Percentiles rank a stretch among this genome's conserved stretches.
Conservation (phyloP, 2,888 invertebrate species). For the Nomada hirtipes region DNA sequence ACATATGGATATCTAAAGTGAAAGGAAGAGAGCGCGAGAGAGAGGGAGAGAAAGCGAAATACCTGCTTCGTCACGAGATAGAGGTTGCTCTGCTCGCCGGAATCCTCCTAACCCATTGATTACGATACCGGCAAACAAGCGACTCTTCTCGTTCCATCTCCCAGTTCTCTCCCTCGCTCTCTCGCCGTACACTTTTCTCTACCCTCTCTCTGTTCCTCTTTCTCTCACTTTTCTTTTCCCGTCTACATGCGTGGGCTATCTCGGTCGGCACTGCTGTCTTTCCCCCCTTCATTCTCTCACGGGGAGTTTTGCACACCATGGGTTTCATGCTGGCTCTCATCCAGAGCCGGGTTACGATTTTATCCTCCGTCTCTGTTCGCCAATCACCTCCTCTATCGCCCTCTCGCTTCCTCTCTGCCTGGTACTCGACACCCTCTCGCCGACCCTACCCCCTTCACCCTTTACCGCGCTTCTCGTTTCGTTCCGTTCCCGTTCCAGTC, state of each 20-base stretch:
- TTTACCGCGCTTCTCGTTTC: slow-evolving; percentile 28
- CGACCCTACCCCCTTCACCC: slow-evolving; percentile 18
- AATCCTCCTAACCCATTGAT: slow-evolving; percentile 74
- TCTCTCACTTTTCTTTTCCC: slow-evolving; percentile 25
- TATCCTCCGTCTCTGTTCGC: slow-evolving; percentile 61
- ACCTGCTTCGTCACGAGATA: slow-evolving; percentile 31
- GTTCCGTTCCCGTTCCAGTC: slow-evolving; percentile 26
- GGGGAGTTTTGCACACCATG: slow-evolving; percentile 77
- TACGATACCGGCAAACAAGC: slow-evolving; percentile 65
- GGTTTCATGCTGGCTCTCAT: slow-evolving; percentile 77
- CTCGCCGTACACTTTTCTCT: background rate
- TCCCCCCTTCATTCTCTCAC: slow-evolving; percentile 61
- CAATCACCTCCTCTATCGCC: slow-evolving; percentile 28
- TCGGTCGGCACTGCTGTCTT: slow-evolving; percentile 58
- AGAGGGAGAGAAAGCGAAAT: slow-evolving; percentile 7
- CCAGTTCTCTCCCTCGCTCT: slow-evolving; percentile 9
- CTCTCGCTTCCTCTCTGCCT: slow-evolving; percentile 48
- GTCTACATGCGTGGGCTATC: slow-evolving; percentile 66
- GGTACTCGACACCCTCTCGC: slow-evolving; percentile 61
- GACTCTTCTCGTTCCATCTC: slow-evolving; percentile 3
- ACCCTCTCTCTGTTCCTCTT: slow-evolving; percentile 28
- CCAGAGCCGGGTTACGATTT: slow-evolving; percentile 77
- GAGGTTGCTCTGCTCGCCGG: slow-evolving; percentile 35
- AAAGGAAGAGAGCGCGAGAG: background rate
- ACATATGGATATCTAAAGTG: background rate